phyloP scores from a whole-genome alignment of 1,140 invertebrate species.

The Eciton burchellii region DNA sequence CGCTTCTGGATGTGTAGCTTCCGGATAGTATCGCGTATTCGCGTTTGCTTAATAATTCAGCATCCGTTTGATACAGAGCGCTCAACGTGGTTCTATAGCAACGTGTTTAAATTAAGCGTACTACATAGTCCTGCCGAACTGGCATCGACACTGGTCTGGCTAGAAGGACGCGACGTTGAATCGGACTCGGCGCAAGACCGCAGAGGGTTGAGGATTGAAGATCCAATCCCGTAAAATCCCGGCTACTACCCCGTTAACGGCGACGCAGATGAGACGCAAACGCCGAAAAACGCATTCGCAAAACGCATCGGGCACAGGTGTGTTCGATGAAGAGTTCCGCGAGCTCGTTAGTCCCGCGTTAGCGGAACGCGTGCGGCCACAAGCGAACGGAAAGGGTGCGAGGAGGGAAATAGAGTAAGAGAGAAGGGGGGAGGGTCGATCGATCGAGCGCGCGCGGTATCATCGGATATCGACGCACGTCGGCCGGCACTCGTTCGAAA shows the following conservation, averaged over 20 bases:
- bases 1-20: no score
- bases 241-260: not conserved
- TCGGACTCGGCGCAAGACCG: no score
- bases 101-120: no score
- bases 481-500: conserved; percentile 63
- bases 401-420: not conserved
- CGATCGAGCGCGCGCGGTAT: conserved; percentile 63
- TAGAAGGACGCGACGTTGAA: no score
- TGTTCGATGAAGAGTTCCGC: conserved; percentile 32
- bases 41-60: no score
- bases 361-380: not conserved
- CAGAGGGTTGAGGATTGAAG: conserved; percentile 4
- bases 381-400: no score
- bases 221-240: not conserved
- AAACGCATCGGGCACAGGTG: conserved; percentile 23
- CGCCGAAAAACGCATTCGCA: not conserved
- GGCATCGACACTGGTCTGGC: no score
- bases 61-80: no score
- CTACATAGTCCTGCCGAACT: no score
- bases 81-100: no score
- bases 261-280: conserved; percentile 11
- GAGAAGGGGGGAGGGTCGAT: conserved; percentile 28
- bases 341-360: conserved; percentile 8
- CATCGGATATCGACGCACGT: conserved; percentile 58
- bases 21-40: no score